Conservation (phyloP, 2,113 vertebrate genomes). For the Pelodiscus sinensis region DNA sequence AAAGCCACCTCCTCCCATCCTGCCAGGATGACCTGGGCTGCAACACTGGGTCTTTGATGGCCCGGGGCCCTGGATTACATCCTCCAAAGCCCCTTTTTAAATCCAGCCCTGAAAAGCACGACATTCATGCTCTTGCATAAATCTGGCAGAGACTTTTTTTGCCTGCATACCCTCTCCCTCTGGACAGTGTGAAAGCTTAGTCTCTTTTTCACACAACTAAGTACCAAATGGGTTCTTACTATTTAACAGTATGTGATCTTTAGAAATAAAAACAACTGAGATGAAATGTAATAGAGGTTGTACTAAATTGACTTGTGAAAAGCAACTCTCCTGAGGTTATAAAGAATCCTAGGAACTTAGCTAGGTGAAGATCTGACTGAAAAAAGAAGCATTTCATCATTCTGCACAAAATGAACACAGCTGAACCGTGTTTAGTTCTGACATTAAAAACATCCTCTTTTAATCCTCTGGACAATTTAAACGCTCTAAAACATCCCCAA, state of each 20-base stretch:
- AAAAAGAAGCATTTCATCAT: conserved; percentile 52
- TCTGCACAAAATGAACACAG: conserved; percentile 48
- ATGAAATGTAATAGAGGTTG: accelerated
- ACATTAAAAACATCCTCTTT: conserved; percentile 49
- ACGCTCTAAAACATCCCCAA: conserved; percentile 44
- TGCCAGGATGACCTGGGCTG: too few relatives aligned
- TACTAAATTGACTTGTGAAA: conserved; percentile 7
- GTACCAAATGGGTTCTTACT: background rate
- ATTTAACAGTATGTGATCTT: background rate
- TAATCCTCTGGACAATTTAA: conserved; percentile 64
- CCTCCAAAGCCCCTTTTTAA: too few relatives aligned
- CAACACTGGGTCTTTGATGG: too few relatives aligned
- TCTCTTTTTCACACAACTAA: background rate
- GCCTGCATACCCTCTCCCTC: background rate
- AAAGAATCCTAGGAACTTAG: conserved; percentile 39
- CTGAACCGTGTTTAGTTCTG: conserved; percentile 49
- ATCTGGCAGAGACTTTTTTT: conserved; percentile 3
- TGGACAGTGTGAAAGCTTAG: background rate
- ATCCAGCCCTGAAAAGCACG: background rate
- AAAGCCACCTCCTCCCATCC: too few relatives aligned
- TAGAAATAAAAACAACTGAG: background rate
- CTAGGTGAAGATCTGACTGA: conserved; percentile 24
- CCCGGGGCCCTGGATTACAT: too few relatives aligned
- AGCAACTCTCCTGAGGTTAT: conserved; percentile 32
- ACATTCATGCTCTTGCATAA: background rate